These are phyloP conservation scores for Phengaris alcon DNA, from an alignment of 2,888 invertebrate species.

Conservation along the genomic window DNA sequence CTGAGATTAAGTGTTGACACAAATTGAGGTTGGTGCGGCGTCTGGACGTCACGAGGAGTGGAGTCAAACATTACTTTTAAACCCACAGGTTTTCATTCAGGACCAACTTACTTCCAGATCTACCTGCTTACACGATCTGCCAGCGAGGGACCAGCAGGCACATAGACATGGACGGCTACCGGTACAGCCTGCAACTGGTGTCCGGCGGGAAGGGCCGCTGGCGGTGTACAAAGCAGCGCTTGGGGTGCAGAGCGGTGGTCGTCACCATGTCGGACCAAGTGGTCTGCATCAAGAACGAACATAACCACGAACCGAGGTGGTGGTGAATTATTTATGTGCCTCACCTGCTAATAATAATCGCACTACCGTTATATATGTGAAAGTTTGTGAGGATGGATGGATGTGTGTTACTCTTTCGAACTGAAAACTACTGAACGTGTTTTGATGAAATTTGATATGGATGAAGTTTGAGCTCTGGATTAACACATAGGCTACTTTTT, in stretches of 20 bases:
- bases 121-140: background rate
- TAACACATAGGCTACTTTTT: too few species aligned
- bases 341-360: too few species aligned
- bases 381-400: too few species aligned
- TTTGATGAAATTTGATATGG: too few species aligned
- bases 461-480: too few species aligned
- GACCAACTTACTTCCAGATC: slow-evolving; percentile 8
- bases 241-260: slow-evolving; percentile 42
- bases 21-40: too few species aligned
- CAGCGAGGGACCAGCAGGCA: slow-evolving; percentile 25
- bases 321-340: background rate
- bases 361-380: too few species aligned
- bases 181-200: slow-evolving; percentile 36
- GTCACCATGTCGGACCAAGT: slow-evolving; percentile 40
- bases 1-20: too few species aligned
- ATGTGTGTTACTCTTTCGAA: too few species aligned
- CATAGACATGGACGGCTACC: slow-evolving; percentile 36
- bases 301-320: slow-evolving; percentile 40
- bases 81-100: background rate
- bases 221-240: slow-evolving; percentile 43
- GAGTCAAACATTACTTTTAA: too few species aligned
- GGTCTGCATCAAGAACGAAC: slow-evolving; percentile 41
- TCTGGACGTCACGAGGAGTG: too few species aligned
- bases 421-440: too few species aligned
- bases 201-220: slow-evolving; percentile 39